Conservation (phyloP, 1,140 invertebrate genomes). For the Drosophila arawakana region DNA sequence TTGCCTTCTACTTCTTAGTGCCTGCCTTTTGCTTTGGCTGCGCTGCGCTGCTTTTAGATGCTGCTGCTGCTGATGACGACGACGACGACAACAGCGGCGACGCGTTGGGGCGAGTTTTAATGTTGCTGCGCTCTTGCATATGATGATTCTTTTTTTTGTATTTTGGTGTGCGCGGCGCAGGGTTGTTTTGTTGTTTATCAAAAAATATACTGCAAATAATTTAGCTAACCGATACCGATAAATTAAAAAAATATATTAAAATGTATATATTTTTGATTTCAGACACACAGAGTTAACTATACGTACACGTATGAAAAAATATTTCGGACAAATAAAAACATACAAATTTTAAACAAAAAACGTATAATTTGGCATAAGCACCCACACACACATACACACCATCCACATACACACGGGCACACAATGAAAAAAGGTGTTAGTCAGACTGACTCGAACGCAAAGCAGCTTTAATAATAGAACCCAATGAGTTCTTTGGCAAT, state of each 20-base stretch:
- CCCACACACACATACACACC: slow-evolving; percentile 23
- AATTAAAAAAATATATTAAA: slow-evolving; percentile 39
- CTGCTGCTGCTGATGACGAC: slow-evolving; percentile 14
- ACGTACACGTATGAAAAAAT: neutral
- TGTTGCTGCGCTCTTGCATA: slow-evolving; percentile 53
- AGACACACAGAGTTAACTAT: slow-evolving; percentile 26
- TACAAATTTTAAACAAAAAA: neutral
- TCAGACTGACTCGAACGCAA: slow-evolving; percentile 15
- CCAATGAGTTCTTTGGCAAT: neutral
- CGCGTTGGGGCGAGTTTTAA: slow-evolving; percentile 49
- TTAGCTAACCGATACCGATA: slow-evolving; percentile 48
- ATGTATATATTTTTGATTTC: slow-evolving; percentile 37
- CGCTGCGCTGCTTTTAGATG: slow-evolving; percentile 32
- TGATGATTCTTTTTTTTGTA: slow-evolving; percentile 31
- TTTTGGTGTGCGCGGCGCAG: slow-evolving; percentile 41
- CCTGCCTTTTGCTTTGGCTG: slow-evolving; percentile 7
- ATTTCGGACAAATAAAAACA: neutral
- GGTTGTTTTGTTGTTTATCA: slow-evolving; percentile 49
- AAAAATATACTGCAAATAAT: slow-evolving; percentile 37
- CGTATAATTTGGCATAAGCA: slow-evolving; percentile 13
- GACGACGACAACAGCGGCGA: slow-evolving; percentile 34
- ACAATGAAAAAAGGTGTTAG: slow-evolving; percentile 21
- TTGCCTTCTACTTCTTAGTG: slow-evolving; percentile 24
- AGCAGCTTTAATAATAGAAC: neutral
- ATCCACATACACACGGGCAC: slow-evolving; percentile 18